These are phyloP conservation scores for Hirudo medicinalis DNA, from an alignment of 1,140 invertebrate species.

Conservation along the genomic window DNA sequence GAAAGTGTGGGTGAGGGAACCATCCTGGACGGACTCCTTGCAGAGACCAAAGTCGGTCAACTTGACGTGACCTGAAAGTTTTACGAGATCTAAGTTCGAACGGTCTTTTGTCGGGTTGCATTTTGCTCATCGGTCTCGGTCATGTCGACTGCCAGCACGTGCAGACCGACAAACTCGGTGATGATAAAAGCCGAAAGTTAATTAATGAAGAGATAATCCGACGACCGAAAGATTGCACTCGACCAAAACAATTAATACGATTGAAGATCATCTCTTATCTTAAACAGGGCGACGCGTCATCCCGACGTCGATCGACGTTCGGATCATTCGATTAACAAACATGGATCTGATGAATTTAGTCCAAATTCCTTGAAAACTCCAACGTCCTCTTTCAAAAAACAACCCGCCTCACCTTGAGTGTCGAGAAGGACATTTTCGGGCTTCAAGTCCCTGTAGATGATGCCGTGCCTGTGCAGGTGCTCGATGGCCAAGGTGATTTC, in stretches of 20 bases:
- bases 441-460: conserved; percentile 95
- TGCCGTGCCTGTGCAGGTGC: conserved; percentile 86
- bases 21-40: conserved; percentile 92
- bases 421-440: conserved; percentile 61
- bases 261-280: neutral
- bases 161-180: neutral
- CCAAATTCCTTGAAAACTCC: no score
- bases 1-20: conserved; percentile 90
- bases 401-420: neutral
- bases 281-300: neutral
- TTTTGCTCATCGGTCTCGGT: no score
- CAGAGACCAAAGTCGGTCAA: conserved; percentile 96
- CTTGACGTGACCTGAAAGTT: conserved; percentile 78
- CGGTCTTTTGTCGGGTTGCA: no score
- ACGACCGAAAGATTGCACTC: neutral
- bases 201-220: neutral
- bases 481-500: conserved; percentile 90
- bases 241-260: neutral
- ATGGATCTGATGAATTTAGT: no score
- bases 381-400: no score
- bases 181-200: neutral
- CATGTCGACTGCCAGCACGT: neutral
- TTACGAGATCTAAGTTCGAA: conserved; percentile 39
- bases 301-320: neutral
- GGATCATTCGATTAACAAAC: neutral